These are phyloP conservation scores for Chloropsis hardwickii DNA, from an alignment of 2,113 vertebrate genomes.

Conservation along the genomic window DNA sequence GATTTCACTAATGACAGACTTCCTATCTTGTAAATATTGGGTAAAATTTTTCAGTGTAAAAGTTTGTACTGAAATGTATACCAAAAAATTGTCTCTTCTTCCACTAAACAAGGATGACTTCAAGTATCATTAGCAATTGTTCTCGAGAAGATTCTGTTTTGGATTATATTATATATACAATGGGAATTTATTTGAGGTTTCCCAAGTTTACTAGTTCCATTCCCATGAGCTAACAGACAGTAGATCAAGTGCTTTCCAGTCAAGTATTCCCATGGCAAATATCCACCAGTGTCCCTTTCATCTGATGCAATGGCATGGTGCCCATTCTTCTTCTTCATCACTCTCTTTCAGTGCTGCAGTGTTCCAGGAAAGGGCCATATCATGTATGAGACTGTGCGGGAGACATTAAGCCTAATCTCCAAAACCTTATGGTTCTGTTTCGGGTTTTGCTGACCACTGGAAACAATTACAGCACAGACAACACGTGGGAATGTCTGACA, in stretches of 20 bases:
- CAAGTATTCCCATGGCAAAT: constrained; percentile 70
- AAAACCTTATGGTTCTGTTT: constrained; percentile 57
- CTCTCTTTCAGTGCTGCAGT: constrained; percentile 17
- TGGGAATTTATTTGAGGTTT: constrained; percentile 70
- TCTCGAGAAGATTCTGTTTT: constrained; percentile 41
- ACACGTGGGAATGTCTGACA: constrained; percentile 42
- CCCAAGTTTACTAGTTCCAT: constrained; percentile 66
- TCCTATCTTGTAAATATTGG: not conserved
- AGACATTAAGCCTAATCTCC: constrained; percentile 43
- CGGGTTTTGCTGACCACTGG: constrained; percentile 47
- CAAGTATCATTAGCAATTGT: constrained; percentile 42
- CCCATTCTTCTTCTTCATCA: constrained; percentile 68
- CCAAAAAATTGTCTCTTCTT: constrained; percentile 19
- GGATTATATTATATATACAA: constrained; percentile 63
- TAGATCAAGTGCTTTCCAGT: constrained; percentile 68
- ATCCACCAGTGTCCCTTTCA: constrained; percentile 68
- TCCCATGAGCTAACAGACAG: constrained; percentile 69
- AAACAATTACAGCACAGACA: constrained; percentile 62
- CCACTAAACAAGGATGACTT: constrained; percentile 24
- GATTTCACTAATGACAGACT: not conserved
- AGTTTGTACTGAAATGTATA: not conserved
- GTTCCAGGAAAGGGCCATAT: constrained; percentile 53
- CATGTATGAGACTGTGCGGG: not conserved
- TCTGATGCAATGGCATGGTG: constrained; percentile 59
- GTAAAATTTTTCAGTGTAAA: not conserved